Evolutionary conservation across 2,797 vertebrate species (phyloP).

Genomic region (Danionella dracula): DNA sequence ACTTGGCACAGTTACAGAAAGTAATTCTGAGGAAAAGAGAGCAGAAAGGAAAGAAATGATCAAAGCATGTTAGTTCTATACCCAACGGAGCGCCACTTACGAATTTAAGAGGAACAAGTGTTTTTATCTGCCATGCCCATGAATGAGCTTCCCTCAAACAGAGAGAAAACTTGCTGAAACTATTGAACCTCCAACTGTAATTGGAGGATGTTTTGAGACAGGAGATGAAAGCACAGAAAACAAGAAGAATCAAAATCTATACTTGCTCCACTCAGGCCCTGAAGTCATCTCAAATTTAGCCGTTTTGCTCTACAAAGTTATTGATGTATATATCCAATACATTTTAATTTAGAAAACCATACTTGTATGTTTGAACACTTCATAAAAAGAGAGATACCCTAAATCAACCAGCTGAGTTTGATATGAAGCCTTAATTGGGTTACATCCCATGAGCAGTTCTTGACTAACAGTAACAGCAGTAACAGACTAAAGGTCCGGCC

Average conservation of each 20-base stretch:
- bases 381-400: slow-evolving; percentile 31
- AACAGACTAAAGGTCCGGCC: no score
- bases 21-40: slow-evolving; percentile 34
- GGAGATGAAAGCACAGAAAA: slow-evolving; percentile 31
- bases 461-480: no score
- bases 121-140: slow-evolving; percentile 45
- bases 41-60: slow-evolving; percentile 24
- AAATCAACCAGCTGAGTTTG: slow-evolving; percentile 51
- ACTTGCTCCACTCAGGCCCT: neutral
- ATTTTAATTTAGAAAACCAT: neutral
- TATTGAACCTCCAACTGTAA: slow-evolving; percentile 36
- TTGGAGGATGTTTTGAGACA: slow-evolving; percentile 37
- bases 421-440: no score
- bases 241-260: slow-evolving; percentile 20
- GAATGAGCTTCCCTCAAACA: slow-evolving; percentile 43
- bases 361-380: slow-evolving; percentile 34
- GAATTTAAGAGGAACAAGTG: slow-evolving; percentile 39
- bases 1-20: slow-evolving; percentile 50
- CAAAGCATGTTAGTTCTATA: slow-evolving; percentile 40
- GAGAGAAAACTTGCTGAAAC: slow-evolving; percentile 37
- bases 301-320: neutral
- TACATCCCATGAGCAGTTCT: no score
- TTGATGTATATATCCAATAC: neutral
- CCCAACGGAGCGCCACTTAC: slow-evolving; percentile 39
- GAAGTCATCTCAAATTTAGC: slow-evolving; percentile 4